phyloP scores from a whole-genome alignment of 2,888 invertebrate genomes.

The Drosophila picticornis region DNA sequence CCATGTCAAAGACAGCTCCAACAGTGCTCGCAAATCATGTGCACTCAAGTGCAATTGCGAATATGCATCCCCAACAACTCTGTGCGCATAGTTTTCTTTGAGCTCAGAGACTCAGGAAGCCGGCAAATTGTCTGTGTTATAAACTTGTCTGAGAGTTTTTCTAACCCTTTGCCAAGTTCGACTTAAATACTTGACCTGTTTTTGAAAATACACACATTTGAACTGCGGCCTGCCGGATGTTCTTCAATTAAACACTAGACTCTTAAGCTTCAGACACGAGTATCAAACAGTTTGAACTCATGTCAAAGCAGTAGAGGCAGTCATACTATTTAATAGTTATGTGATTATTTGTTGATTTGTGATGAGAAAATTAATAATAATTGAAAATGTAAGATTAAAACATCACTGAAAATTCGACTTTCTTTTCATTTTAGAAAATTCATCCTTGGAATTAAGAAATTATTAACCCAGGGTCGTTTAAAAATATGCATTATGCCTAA shows the following conservation, averaged over 20 bases:
- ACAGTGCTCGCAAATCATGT: constrained; percentile 27
- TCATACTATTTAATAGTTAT: background rate
- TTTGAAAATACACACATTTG: constrained; percentile 16
- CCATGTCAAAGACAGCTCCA: constrained; percentile 40
- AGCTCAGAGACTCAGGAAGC: background rate
- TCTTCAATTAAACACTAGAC: constrained; percentile 33
- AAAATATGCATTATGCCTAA: background rate
- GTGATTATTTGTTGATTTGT: background rate
- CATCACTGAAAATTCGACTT: no score
- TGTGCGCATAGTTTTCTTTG: background rate
- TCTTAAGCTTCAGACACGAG: background rate
- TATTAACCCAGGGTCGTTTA: background rate
- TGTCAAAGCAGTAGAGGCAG: background rate
- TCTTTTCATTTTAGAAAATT: no score
- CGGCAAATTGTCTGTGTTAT: constrained; percentile 15
- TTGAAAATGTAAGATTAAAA: no score
- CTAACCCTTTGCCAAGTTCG: constrained; percentile 54
- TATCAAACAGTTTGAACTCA: background rate
- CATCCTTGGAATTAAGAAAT: fast-evolving
- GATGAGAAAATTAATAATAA: background rate
- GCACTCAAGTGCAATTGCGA: constrained; percentile 57
- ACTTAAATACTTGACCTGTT: constrained; percentile 67
- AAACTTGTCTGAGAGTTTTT: constrained; percentile 11
- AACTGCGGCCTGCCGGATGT: constrained; percentile 36
- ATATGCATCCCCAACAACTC: constrained; percentile 16